A percentile compares a stretch with the other conserved stretches of the same genome.
These are phyloP conservation scores for Propithecus perrieri DNA, from an alignment of 2,797 vertebrate species.

Conservation along the genomic window DNA sequence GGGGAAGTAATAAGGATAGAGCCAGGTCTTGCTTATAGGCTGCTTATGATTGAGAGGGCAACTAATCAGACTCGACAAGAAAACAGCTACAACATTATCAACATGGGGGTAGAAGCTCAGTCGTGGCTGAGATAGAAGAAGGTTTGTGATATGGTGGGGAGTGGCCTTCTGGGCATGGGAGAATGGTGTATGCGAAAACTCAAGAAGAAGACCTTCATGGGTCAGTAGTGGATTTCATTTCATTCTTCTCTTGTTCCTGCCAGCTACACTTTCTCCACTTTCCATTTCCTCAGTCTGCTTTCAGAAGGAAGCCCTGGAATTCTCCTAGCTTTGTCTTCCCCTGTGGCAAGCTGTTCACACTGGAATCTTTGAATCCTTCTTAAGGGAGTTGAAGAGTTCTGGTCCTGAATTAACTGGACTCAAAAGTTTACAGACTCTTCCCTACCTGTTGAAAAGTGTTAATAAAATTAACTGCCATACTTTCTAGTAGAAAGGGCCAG, in stretches of 20 bases:
- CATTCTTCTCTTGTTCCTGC: not conserved
- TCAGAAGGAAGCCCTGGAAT: not conserved
- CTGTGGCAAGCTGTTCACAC: not conserved
- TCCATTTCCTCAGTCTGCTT: not conserved
- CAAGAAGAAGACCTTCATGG: not conserved
- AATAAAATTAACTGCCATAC: not conserved
- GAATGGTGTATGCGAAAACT: not conserved
- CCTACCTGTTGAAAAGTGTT: not conserved
- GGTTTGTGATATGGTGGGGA: not conserved
- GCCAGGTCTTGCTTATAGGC: not conserved
- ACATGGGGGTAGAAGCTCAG: not conserved
- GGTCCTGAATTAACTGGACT: not conserved
- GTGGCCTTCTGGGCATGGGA: not conserved
- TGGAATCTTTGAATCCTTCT: not conserved
- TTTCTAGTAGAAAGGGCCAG: not conserved
- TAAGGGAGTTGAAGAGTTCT: not conserved
- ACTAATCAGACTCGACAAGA: not conserved
- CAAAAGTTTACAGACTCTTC: not conserved
- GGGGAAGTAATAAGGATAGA: not conserved
- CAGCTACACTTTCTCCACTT: not conserved
- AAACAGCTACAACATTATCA: not conserved
- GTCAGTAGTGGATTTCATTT: rapidly evolving
- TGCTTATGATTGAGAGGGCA: not conserved
- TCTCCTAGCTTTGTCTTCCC: not conserved
- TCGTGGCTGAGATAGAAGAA: not conserved